phyloP scores from a whole-genome alignment of 1,140 invertebrate species.

The Dendrolimus kikuchii region DNA sequence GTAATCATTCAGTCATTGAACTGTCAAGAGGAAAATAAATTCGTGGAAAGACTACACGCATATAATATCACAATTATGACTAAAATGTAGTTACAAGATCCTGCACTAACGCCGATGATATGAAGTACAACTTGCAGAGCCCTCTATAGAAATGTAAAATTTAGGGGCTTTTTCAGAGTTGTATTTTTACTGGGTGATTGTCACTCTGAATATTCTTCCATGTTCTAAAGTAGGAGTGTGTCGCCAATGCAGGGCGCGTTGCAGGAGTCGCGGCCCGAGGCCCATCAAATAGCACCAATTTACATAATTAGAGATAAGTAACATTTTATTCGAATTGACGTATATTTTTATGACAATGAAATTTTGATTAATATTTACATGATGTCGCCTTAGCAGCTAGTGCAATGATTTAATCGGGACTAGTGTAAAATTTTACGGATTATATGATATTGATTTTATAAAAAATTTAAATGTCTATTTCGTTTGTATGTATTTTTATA shows the following conservation, averaged over 20 bases:
- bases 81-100: too few relatives aligned
- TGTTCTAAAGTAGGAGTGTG: background rate
- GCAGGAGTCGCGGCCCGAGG: slow-evolving; percentile 4
- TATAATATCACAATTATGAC: too few relatives aligned
- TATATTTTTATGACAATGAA: slow-evolving; percentile 12
- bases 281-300: slow-evolving; percentile 46
- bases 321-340: too few relatives aligned
- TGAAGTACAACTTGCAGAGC: too few relatives aligned
- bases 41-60: too few relatives aligned
- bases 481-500: background rate
- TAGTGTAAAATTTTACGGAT: background rate
- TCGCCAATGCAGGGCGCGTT: background rate
- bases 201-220: background rate
- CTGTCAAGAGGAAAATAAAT: too few relatives aligned
- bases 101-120: too few relatives aligned
- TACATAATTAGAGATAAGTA: background rate
- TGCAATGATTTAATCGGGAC: slow-evolving; percentile 30
- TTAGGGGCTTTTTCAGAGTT: too few relatives aligned
- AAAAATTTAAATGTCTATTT: background rate
- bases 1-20: too few relatives aligned
- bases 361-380: slow-evolving; percentile 40
- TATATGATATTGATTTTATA: background rate
- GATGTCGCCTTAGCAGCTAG: slow-evolving; percentile 59
- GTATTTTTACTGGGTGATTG: too few relatives aligned
- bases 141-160: too few relatives aligned